Percentiles rank a stretch among this genome's conserved stretches.
Conservation (phyloP, 2,797 vertebrate species). For the Anomalospiza imberbis region DNA sequence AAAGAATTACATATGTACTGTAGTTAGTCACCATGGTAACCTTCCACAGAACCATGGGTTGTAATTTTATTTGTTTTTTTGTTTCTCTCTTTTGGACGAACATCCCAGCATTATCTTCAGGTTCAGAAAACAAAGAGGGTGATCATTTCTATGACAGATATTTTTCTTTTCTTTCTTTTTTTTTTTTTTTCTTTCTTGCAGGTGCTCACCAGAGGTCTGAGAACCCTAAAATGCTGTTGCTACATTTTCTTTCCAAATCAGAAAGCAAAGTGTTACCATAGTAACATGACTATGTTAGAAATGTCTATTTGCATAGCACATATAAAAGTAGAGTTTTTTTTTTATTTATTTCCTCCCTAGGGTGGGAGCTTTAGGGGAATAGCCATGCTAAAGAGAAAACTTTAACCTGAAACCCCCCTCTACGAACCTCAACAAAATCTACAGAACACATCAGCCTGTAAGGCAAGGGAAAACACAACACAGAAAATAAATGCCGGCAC, state of each 20-base stretch:
- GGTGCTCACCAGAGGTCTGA: constrained; percentile 72
- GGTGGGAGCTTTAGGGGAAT: constrained; percentile 34
- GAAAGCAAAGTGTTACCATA: constrained; percentile 84
- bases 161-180: background rate
- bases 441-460: constrained; percentile 67
- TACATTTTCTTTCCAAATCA: constrained; percentile 79
- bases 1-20: constrained; percentile 92
- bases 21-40: constrained; percentile 84
- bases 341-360: constrained; percentile 65
- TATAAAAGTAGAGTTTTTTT: constrained; percentile 70
- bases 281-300: constrained; percentile 82
- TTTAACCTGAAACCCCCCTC: constrained; percentile 34
- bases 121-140: constrained; percentile 73
- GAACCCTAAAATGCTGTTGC: constrained; percentile 79
- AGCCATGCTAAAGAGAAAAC: constrained; percentile 58
- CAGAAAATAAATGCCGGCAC: constrained; percentile 61
- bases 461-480: constrained; percentile 72
- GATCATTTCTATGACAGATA: constrained; percentile 62
- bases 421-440: constrained; percentile 61
- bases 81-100: constrained; percentile 70
- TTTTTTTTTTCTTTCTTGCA: constrained; percentile 20
- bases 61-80: constrained; percentile 52
- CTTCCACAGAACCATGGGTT: constrained; percentile 83
- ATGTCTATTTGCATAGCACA: constrained; percentile 86
- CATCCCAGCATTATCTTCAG: constrained; percentile 75